Percentiles rank a stretch among this genome's conserved stretches.
phyloP scores from a whole-genome alignment of 92 coral and sea anemone species.

The Epizoanthus rinbou region DNA sequence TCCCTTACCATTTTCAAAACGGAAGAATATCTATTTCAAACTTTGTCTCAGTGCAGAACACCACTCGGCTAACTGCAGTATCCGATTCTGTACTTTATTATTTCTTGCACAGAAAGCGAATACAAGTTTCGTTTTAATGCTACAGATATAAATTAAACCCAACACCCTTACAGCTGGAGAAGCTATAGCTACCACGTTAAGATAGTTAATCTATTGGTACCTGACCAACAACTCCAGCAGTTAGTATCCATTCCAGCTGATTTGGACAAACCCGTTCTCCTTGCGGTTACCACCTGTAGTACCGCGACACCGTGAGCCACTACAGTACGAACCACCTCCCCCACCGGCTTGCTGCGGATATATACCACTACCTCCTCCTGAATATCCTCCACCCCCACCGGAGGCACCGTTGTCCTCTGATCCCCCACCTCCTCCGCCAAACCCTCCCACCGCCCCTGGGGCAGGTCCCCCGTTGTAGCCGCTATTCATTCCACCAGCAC shows the following conservation, averaged over 20 bases:
- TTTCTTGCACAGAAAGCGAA: too few species aligned
- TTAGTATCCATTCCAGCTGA: background rate
- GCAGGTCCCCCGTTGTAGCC: slow-evolving; percentile 75
- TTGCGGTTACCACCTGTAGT: slow-evolving; percentile 57
- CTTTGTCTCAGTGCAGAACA: too few species aligned
- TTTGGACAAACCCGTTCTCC: slow-evolving; percentile 57
- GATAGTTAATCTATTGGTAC: too few species aligned
- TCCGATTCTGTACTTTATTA: too few species aligned
- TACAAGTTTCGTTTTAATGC: too few species aligned
- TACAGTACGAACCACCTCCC: slow-evolving; percentile 72
- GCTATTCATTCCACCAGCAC: slow-evolving; percentile 72
- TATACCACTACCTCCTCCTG: slow-evolving; percentile 74
- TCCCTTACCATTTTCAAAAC: too few species aligned
- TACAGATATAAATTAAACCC: too few species aligned
- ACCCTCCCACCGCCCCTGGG: slow-evolving; percentile 85
- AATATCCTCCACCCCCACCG: slow-evolving; percentile 78
- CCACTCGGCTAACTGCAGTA: too few species aligned
- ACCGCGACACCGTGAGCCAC: slow-evolving; percentile 53
- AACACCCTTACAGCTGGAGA: too few species aligned
- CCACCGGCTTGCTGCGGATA: slow-evolving; percentile 64
- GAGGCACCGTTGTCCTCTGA: slow-evolving; percentile 77
- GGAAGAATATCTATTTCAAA: too few species aligned
- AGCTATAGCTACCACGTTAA: too few species aligned
- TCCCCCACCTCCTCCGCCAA: slow-evolving; percentile 82
- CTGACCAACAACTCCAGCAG: too few species aligned